phyloP scores from a whole-genome alignment of 1,140 invertebrate species.

The Linepithema humile region DNA sequence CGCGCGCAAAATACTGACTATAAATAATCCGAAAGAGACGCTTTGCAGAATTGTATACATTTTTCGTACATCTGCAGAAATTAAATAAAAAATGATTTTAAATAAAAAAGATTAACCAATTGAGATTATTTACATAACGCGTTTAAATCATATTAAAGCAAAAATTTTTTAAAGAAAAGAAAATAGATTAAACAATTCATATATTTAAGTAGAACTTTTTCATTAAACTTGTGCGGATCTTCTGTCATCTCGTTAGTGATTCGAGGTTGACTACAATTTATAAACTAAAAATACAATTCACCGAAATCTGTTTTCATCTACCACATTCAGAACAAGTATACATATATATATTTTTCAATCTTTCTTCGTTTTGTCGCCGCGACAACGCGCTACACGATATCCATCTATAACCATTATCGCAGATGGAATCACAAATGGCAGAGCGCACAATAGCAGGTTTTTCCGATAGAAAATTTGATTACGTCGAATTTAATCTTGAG shows the following conservation, averaged over 20 bases:
- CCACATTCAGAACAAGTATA: neutral
- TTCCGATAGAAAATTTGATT: neutral
- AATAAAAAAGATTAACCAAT: too few relatives aligned
- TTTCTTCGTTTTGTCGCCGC: neutral
- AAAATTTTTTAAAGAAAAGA: neutral
- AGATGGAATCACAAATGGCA: neutral
- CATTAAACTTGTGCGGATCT: neutral
- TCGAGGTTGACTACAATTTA: neutral
- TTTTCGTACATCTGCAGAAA: too few relatives aligned
- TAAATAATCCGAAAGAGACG: too few relatives aligned
- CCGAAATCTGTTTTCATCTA: neutral
- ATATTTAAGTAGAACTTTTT: neutral
- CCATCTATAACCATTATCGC: neutral
- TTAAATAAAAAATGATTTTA: too few relatives aligned
- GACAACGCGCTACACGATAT: neutral
- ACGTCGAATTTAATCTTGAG: too few relatives aligned
- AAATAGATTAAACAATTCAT: neutral
- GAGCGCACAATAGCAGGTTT: neutral
- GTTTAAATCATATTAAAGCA: neutral
- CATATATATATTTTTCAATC: neutral
- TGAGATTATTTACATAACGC: too few relatives aligned
- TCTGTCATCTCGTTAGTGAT: neutral
- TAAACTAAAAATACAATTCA: slow-evolving; percentile 4
- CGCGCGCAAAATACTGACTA: too few relatives aligned
- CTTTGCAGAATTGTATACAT: too few relatives aligned